These are phyloP conservation scores for Alsophila aescularia DNA, from an alignment of 2,888 invertebrate genomes.

Conservation along the genomic window DNA sequence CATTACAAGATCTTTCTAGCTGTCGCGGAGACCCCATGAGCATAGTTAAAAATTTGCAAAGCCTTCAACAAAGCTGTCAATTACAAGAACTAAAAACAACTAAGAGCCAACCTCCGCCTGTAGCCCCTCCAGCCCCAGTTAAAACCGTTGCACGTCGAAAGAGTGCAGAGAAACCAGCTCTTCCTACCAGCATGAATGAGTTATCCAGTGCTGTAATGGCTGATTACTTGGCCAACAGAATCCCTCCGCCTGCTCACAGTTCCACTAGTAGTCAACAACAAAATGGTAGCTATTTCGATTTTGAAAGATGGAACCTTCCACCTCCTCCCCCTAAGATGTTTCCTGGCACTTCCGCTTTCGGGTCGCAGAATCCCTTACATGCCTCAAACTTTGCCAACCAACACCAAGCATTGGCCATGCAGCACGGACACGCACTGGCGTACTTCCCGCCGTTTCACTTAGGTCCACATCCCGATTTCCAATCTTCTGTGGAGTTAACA, in stretches of 20 bases:
- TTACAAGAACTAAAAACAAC: constrained; percentile 82
- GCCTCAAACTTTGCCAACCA: constrained; percentile 84
- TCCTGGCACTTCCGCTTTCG: constrained; percentile 84
- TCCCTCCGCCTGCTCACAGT: constrained; percentile 90
- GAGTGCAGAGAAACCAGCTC: constrained; percentile 81
- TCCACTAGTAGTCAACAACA: constrained; percentile 85
- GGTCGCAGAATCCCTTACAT: constrained; percentile 84
- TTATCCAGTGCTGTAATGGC: constrained; percentile 83
- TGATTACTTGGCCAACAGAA: constrained; percentile 84
- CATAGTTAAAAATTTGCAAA: constrained; percentile 89
- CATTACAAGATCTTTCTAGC: constrained; percentile 89
- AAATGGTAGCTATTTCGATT: constrained; percentile 90
- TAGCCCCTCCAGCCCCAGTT: constrained; percentile 48
- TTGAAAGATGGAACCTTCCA: constrained; percentile 92
- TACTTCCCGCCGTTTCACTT: constrained; percentile 91
- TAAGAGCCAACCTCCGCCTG: constrained; percentile 67
- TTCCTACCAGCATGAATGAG: constrained; percentile 80
- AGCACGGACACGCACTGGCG: constrained; percentile 88
- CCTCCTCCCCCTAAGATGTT: constrained; percentile 88
- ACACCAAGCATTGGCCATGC: constrained; percentile 87
- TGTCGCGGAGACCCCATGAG: constrained; percentile 91
- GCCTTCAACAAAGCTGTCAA: constrained; percentile 85
- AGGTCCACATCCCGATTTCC: constrained; percentile 88
- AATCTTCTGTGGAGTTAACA: constrained; percentile 87
- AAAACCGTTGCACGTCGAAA: constrained; percentile 82